These are phyloP conservation scores for Gyrodactylus bullatarudis DNA, from an alignment of 1,140 invertebrate genomes.

Conservation along the genomic window DNA sequence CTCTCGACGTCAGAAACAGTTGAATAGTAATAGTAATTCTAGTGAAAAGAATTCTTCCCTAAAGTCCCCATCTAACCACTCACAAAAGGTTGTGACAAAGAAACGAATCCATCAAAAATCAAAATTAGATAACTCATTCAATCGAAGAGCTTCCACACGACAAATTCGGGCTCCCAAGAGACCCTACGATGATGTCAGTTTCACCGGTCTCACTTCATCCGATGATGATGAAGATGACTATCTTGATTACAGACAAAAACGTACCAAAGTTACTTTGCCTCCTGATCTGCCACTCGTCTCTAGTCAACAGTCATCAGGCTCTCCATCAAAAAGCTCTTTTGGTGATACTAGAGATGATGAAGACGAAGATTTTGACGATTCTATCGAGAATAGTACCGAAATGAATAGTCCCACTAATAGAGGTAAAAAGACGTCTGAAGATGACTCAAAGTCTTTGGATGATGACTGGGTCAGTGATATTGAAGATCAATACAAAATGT, in stretches of 20 bases:
- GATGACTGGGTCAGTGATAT: neutral
- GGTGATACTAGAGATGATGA: neutral
- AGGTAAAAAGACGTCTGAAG: neutral
- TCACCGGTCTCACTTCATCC: neutral
- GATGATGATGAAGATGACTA: neutral
- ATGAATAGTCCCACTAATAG: neutral
- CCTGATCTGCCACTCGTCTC: neutral
- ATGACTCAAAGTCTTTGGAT: too few relatives aligned
- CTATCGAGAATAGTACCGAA: neutral
- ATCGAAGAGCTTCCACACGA: neutral
- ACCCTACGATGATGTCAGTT: neutral
- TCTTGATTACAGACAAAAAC: too few relatives aligned
- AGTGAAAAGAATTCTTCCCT: too few relatives aligned
- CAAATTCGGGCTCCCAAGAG: neutral
- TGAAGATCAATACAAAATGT: neutral
- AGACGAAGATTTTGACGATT: neutral
- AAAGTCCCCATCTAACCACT: too few relatives aligned
- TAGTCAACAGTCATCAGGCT: neutral
- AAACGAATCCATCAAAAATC: too few relatives aligned
- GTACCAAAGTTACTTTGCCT: too few relatives aligned
- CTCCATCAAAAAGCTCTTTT: neutral
- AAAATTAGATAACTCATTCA: neutral
- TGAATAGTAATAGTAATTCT: too few relatives aligned
- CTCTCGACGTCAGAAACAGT: too few relatives aligned
- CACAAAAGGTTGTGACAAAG: too few relatives aligned